Percentiles rank a stretch among this genome's conserved stretches.
Evolutionary conservation across 2,888 invertebrate species (phyloP).

Genomic region (Dolichopus griseipennis): DNA sequence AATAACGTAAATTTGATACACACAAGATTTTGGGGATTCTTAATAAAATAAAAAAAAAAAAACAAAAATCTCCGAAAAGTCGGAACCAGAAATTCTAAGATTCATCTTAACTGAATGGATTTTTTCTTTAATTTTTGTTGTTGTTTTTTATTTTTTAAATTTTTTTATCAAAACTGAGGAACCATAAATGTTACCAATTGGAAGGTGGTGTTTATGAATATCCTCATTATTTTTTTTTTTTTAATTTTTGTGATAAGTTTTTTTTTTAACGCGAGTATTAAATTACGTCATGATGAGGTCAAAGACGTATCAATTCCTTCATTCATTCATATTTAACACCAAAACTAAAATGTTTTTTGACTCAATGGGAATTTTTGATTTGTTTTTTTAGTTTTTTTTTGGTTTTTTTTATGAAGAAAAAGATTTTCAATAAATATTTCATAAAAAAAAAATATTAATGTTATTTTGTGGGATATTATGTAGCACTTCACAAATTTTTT

Average conservation of each 20-base stretch:
- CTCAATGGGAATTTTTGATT: neutral
- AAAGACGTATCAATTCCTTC: neutral
- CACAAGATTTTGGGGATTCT: neutral
- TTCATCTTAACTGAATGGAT: neutral
- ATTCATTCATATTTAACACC: slow-evolving; percentile 6
- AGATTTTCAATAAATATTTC: neutral
- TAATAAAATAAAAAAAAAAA: neutral
- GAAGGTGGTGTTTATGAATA: neutral
- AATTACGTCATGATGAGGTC: slow-evolving; percentile 6
- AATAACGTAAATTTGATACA: neutral
- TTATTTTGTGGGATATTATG: neutral
- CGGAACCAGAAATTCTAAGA: neutral
- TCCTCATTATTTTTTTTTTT: neutral
- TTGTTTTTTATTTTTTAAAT: neutral
- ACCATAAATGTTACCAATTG: too few relatives aligned
- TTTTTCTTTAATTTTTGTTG: neutral
- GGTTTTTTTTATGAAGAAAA: neutral
- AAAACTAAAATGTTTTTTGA: neutral
- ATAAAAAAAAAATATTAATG: neutral
- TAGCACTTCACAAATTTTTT: neutral
- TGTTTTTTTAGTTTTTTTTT: neutral
- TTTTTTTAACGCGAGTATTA: neutral
- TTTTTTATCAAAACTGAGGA: neutral
- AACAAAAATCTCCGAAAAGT: neutral
- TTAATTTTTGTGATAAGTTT: neutral